Conservation (phyloP, 2,888 invertebrate genomes). For the Trimorus sp. region DNA sequence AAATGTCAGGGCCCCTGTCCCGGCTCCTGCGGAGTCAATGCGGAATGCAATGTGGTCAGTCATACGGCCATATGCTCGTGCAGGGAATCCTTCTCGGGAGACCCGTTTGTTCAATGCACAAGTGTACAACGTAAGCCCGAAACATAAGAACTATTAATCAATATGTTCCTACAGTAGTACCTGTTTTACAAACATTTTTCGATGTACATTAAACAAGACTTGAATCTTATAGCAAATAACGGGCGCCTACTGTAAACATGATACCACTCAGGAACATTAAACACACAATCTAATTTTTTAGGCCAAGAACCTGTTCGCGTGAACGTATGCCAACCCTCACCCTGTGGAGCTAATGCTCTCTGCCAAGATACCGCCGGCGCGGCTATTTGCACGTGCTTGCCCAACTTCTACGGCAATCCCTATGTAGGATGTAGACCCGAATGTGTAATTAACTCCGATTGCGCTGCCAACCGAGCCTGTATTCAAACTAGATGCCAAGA, state of each 20-base stretch:
- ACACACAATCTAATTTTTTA: conserved; percentile 64
- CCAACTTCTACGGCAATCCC: conserved; percentile 81
- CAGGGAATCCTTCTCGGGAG: conserved; percentile 83
- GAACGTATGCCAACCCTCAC: conserved; percentile 83
- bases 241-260: no score
- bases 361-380: conserved; percentile 83
- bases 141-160: not conserved
- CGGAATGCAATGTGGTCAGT: conserved; percentile 83
- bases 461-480: conserved; percentile 79
- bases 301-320: conserved; percentile 82
- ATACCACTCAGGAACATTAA: no score
- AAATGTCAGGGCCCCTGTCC: conserved; percentile 88
- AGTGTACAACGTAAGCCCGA: conserved; percentile 68
- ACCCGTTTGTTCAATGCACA: conserved; percentile 84
- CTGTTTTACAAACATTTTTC: not conserved
- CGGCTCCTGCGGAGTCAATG: conserved; percentile 81
- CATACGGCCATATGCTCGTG: conserved; percentile 87
- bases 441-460: conserved; percentile 82
- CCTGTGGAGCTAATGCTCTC: conserved; percentile 83
- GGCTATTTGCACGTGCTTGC: conserved; percentile 80
- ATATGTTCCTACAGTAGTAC: not conserved
- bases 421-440: conserved; percentile 82
- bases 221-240: no score
- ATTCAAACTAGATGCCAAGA: conserved; percentile 81
- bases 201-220: not conserved